Base-by-base conservation (phyloP, 2,888 invertebrate species). In the Mesochorus sp. region DNA sequence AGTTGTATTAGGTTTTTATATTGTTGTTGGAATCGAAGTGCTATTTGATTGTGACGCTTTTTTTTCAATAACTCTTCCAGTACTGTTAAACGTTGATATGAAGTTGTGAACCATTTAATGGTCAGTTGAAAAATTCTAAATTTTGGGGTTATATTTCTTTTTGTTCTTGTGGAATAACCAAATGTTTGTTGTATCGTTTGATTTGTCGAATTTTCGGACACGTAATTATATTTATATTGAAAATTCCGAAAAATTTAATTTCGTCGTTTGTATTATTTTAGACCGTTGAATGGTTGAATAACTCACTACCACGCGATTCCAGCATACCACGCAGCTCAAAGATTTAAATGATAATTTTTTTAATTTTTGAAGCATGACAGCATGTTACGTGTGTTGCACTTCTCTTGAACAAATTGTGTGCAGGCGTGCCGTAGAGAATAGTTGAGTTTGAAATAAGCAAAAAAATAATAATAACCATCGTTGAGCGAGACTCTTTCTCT, bases 41-140 rank as follows among this genome's bases (percentile, higher is more conserved):
- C 70, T 77, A 71, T 67, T 62, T 66, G 74, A 71, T 77, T 80
- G 70, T 66, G 68, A 66, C 59, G n/a, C 12, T 55, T 49, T 47
- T 66, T 49, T 10, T 64, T 64, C 28, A n/a, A 31, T 53, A 55
- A n/a, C 10, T 55, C 42, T 42, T 6, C 21, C 12, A 42, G 26
- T 53, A n/a, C 28, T 49, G 28, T 47, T 64, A 21, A 0, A 12
- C 4, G 8, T 64, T 47, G 4, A 21, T 21, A 34, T 12, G 5
- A 19, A 62, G 10, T 62, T 62, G 8, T 34, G 31, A 24, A 14
- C 17, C 39, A 17, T 34, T 34, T 17, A 8, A 49, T 34, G 8
- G 44, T 26, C 19, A 61, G 55, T n/a, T 31, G 19, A 10, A 4
- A 34, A 55, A 55, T 5, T 34, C 17, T 19, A 19, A 6, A 21